phyloP scores from a whole-genome alignment of 2,888 invertebrate species.

The Serrognathus titanus region DNA sequence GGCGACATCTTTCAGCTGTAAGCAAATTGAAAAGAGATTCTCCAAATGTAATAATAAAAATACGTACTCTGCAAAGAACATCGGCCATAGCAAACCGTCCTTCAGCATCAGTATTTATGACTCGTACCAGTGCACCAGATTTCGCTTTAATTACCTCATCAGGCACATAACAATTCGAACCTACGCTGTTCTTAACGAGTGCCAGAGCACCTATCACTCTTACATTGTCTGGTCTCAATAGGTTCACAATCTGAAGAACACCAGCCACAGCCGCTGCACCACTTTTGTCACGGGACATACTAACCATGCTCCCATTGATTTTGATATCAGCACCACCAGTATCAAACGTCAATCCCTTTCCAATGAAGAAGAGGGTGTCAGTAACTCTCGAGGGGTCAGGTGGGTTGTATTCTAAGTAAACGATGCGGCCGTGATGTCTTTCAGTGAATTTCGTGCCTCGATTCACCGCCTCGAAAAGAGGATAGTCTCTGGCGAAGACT shows the following conservation, averaged over 20 bases:
- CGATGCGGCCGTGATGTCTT: slow-evolving; percentile 71
- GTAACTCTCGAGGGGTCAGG: slow-evolving; percentile 49
- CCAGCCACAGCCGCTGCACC: slow-evolving; percentile 92
- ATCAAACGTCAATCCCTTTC: slow-evolving; percentile 89
- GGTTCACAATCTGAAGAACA: slow-evolving; percentile 72
- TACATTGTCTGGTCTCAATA: slow-evolving; percentile 66
- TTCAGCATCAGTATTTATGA: slow-evolving; percentile 95
- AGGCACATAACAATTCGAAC: slow-evolving; percentile 81
- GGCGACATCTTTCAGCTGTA: slow-evolving; percentile 67
- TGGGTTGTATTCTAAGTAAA: slow-evolving; percentile 77
- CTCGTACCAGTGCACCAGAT: slow-evolving; percentile 75
- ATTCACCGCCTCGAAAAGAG: slow-evolving; percentile 77
- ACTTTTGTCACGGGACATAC: slow-evolving; percentile 93
- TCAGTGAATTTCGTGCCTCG: slow-evolving; percentile 69
- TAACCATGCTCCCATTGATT: slow-evolving; percentile 74
- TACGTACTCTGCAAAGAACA: slow-evolving; percentile 67
- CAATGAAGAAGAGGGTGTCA: slow-evolving; percentile 81
- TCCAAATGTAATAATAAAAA: too few species aligned
- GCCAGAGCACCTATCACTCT: slow-evolving; percentile 81
- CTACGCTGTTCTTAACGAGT: slow-evolving; percentile 87
- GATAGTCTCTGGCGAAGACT: slow-evolving; percentile 69
- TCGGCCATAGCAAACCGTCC: slow-evolving; percentile 93
- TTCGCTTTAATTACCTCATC: slow-evolving; percentile 87
- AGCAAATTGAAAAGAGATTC: slow-evolving; percentile 5
- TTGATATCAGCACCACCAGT: slow-evolving; percentile 86